Evolutionary conservation across 1,140 invertebrate species (phyloP).

Genomic region (Atta colombica): DNA sequence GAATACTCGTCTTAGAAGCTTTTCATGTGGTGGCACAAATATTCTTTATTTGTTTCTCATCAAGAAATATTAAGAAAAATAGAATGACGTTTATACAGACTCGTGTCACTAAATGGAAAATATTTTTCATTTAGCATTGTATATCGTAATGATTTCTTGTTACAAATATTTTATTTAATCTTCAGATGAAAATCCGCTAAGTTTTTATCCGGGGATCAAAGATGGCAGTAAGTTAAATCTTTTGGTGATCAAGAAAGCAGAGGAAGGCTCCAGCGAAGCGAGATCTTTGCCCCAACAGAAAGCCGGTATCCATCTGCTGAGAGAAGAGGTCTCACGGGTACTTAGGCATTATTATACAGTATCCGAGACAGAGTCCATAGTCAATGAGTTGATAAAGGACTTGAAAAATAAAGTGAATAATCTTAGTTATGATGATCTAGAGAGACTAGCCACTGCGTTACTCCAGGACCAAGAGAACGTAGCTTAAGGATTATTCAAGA

Average conservation of each 20-base stretch:
- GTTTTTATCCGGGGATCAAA: slow-evolving; percentile 85
- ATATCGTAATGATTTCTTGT: not conserved
- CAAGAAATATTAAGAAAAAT: no score
- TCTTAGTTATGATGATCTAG: slow-evolving; percentile 85
- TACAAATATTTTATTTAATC: slow-evolving; percentile 28
- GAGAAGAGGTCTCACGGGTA: slow-evolving; percentile 82
- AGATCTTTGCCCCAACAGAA: slow-evolving; percentile 66
- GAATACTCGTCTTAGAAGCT: not conserved
- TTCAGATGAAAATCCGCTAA: slow-evolving; percentile 83
- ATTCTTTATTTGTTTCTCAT: no score
- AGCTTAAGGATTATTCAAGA: slow-evolving; percentile 70
- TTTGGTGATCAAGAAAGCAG: slow-evolving; percentile 80
- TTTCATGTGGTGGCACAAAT: no score
- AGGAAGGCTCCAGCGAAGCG: slow-evolving; percentile 73
- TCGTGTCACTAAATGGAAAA: no score
- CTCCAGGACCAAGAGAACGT: slow-evolving; percentile 84
- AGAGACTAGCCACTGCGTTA: slow-evolving; percentile 85
- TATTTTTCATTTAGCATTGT: not conserved
- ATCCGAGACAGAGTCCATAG: slow-evolving; percentile 83
- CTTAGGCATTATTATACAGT: slow-evolving; percentile 83
- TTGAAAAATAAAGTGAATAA: slow-evolving; percentile 84
- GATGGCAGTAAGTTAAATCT: slow-evolving; percentile 84
- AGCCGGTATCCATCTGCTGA: slow-evolving; percentile 77
- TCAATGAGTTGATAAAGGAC: slow-evolving; percentile 83
- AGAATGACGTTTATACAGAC: no score